A percentile compares a stretch with the other conserved stretches of the same genome.
phyloP scores from a whole-genome alignment of 2,113 vertebrate genomes.

The Xenopus tropicalis region DNA sequence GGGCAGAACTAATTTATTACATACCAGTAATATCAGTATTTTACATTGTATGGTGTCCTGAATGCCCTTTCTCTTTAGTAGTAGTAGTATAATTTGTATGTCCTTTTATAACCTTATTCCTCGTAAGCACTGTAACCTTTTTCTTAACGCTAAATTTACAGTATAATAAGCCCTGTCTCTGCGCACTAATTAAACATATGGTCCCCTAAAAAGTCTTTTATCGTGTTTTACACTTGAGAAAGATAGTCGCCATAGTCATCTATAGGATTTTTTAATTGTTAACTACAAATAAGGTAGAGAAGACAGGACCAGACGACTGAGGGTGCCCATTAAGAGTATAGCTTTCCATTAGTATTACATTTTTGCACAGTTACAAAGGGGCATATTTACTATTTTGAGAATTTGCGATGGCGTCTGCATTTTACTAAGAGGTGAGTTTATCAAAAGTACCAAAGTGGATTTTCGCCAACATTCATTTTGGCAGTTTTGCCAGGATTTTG shows the following conservation, averaged over 20 bases:
- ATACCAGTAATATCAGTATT: neutral
- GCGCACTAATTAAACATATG: neutral
- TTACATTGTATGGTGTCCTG: neutral
- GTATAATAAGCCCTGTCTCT: neutral
- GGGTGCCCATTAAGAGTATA: too few species aligned
- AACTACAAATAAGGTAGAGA: too few species aligned
- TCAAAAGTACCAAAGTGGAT: too few species aligned
- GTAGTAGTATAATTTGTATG: neutral
- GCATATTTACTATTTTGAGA: too few species aligned
- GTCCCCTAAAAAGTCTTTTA: neutral
- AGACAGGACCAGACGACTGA: too few species aligned
- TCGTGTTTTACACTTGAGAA: neutral
- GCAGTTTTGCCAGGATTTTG: too few species aligned
- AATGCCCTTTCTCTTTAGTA: neutral
- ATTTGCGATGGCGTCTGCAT: too few species aligned
- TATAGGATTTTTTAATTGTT: too few species aligned
- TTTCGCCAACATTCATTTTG: too few species aligned
- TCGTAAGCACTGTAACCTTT: slow-evolving; percentile 2
- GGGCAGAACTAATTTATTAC: neutral
- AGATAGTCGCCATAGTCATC: neutral
- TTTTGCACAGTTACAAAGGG: too few species aligned
- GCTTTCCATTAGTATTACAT: too few species aligned
- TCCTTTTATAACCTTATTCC: slow-evolving; percentile 2
- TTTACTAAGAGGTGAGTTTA: too few species aligned
- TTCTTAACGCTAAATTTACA: neutral